phyloP scores from a whole-genome alignment of 2,888 invertebrate species.

The Pantelozetes paolii region DNA sequence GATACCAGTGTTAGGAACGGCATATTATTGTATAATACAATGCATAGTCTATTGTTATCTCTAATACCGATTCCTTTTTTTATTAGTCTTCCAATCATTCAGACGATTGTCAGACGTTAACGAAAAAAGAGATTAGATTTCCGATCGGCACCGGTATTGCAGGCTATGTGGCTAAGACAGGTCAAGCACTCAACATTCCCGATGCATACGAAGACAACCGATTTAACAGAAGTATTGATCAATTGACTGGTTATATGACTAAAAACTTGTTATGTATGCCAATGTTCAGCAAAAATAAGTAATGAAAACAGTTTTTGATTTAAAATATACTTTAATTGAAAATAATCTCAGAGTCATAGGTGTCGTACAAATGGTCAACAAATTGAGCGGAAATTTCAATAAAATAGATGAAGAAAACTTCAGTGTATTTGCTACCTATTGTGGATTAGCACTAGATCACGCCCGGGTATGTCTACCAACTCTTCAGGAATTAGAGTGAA shows the following conservation, averaged over 20 bases:
- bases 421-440: constrained; percentile 77
- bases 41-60: no score
- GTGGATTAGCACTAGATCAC: constrained; percentile 77
- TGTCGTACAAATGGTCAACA: constrained; percentile 82
- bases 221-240: constrained; percentile 63
- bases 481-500: no score
- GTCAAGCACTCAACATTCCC: constrained; percentile 72
- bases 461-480: no score
- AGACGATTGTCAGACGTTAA: background rate
- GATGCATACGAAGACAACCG: constrained; percentile 73
- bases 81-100: constrained; percentile 5
- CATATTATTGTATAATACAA: no score
- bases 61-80: background rate
- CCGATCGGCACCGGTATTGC: constrained; percentile 74
- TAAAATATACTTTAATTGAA: background rate
- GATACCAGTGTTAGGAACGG: no score
- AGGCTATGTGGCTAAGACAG: constrained; percentile 73
- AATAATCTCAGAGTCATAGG: constrained; percentile 63
- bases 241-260: constrained; percentile 60
- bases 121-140: constrained; percentile 54
- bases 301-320: constrained; percentile 43
- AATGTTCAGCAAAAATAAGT: constrained; percentile 69
- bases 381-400: constrained; percentile 57
- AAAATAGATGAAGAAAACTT: constrained; percentile 73
- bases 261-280: constrained; percentile 79